A percentile compares a stretch with the other conserved stretches of the same genome.
These are phyloP conservation scores for Melanotaenia nigrans DNA, from an alignment of 2,797 vertebrate genomes.

Conservation along the genomic window DNA sequence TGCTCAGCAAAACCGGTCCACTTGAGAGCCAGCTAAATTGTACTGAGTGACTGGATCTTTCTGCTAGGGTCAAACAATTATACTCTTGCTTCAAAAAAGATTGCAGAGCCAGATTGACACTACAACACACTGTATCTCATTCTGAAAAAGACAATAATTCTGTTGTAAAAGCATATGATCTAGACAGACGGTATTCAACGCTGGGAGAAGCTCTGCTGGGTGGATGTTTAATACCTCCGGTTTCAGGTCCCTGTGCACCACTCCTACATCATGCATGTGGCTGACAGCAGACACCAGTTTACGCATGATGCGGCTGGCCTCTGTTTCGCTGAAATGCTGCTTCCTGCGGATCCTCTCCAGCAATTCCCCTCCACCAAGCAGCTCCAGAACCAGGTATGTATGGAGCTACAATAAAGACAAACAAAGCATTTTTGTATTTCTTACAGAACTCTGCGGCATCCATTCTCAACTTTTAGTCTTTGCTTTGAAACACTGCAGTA, in stretches of 20 bases:
- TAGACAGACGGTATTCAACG: slow-evolving; percentile 26
- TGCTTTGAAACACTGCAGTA: background rate
- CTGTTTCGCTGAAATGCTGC: slow-evolving; percentile 95
- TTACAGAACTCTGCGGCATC: background rate
- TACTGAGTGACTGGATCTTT: slow-evolving; percentile 56
- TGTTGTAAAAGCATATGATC: slow-evolving; percentile 32
- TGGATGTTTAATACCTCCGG: slow-evolving; percentile 87
- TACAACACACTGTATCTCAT: slow-evolving; percentile 31
- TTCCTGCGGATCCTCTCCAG: slow-evolving; percentile 96
- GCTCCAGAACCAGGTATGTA: slow-evolving; percentile 94
- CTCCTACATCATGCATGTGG: slow-evolving; percentile 98
- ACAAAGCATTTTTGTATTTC: slow-evolving; percentile 13
- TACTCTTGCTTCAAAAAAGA: slow-evolving; percentile 48
- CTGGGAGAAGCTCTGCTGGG: background rate
- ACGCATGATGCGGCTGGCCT: slow-evolving; percentile 97
- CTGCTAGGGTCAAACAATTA: slow-evolving; percentile 63
- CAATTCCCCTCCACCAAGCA: slow-evolving; percentile 94
- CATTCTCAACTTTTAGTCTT: slow-evolving; percentile 7
- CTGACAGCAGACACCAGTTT: slow-evolving; percentile 96
- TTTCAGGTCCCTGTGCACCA: slow-evolving; percentile 96
- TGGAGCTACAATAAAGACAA: slow-evolving; percentile 86
- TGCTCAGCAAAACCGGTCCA: slow-evolving; percentile 37
- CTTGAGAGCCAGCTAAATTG: slow-evolving; percentile 60
- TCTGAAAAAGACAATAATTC: slow-evolving; percentile 63
- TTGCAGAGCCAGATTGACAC: slow-evolving; percentile 54